Conservation (phyloP, 2,888 invertebrate genomes). For the Cynaeus angustus region DNA sequence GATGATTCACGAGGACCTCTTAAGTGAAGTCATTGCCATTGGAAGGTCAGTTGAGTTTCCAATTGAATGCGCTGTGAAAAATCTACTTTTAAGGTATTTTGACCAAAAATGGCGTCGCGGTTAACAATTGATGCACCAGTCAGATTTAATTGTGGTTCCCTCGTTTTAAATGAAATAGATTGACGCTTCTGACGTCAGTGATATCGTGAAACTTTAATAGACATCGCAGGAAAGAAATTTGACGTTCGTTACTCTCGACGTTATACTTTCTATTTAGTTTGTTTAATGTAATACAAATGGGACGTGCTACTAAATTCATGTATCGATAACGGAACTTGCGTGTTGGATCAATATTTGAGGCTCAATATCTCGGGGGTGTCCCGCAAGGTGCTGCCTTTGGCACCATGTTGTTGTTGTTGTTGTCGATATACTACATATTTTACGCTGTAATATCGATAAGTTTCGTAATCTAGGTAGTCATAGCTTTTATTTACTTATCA, state of each 20-base stretch:
- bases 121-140: not conserved
- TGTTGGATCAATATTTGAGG: conserved; percentile 16
- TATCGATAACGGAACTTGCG: conserved; percentile 26
- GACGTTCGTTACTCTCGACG: too few relatives aligned
- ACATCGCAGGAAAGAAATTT: not conserved
- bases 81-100: conserved; percentile 2
- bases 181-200: not conserved
- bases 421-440: not conserved
- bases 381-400: not conserved
- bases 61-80: not conserved
- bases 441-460: not conserved
- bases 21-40: conserved; percentile 12
- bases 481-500: too few relatives aligned
- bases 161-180: not conserved
- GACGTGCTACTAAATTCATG: conserved; percentile 32
- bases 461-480: not conserved
- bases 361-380: conserved; percentile 7
- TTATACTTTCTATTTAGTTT: conserved; percentile 2
- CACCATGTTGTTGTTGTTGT: not conserved
- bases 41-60: conserved; percentile 11
- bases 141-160: not conserved
- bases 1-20: conserved; percentile 13
- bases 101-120: not conserved
- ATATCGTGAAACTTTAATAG: not conserved
- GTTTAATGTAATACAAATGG: conserved; percentile 13